Evolutionary conservation across 2,113 vertebrate genomes (phyloP).

Genomic region (Paralichthys olivaceus): DNA sequence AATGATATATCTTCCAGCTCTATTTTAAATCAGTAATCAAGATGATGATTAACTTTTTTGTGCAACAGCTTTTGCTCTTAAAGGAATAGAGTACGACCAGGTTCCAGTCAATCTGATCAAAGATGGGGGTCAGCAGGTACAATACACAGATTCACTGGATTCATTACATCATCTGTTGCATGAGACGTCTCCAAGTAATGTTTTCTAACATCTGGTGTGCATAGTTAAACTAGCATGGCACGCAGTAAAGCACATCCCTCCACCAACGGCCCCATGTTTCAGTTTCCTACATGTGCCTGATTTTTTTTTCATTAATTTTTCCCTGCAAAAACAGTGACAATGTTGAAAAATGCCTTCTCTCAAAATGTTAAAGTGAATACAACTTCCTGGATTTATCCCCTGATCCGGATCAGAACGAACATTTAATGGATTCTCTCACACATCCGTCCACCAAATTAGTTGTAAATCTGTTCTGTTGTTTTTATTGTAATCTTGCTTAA

Average conservation of each 20-base stretch:
- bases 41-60: constrained; percentile 10
- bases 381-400: no score
- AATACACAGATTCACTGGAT: background rate
- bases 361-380: no score
- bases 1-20: background rate
- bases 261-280: no score
- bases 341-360: no score
- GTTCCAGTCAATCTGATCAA: constrained; percentile 89
- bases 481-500: no score
- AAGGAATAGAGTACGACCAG: constrained; percentile 90
- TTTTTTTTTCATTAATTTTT: no score
- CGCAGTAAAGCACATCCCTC: background rate
- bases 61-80: constrained; percentile 91
- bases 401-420: no score
- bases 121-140: constrained; percentile 94
- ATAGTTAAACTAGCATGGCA: background rate
- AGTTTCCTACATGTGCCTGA: no score
- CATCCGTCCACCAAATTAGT: no score
- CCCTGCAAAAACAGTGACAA: no score
- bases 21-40: background rate
- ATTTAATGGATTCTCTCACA: no score
- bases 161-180: background rate
- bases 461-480: no score
- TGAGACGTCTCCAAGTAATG: background rate
- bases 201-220: background rate